Evolutionary conservation across 2,888 invertebrate species (phyloP), one percentile per base, ranked within the genome.

Genomic region (Acronicta leporina): DNA sequence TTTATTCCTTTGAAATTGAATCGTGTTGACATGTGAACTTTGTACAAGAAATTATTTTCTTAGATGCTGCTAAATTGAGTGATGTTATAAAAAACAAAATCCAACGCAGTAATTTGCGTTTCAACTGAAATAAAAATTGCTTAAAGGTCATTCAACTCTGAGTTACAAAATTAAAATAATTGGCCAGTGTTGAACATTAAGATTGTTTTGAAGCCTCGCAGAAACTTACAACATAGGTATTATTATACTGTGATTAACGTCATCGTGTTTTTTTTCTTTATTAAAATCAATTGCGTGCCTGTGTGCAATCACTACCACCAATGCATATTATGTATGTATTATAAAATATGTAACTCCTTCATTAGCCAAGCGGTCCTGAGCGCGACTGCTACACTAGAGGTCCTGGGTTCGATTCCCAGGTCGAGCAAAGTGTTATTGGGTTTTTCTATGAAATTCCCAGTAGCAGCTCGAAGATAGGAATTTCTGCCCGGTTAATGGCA

Each of bases 81-180:
- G 16, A 44, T 47, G 41, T 20, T 44, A 38, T 25, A 9, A 56
- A 63, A 60, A 47, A n/a, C 38, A 51, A 54, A 45, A 56, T 56
- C 53, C 59, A 53, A 63, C 46, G 44, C 0, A 11, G 30, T 54
- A 49, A 63, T 20, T 20, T 61, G 51, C 30, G 42, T 35, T 49
- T 42, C 9, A 47, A 46, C 40, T 56, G 48, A 74, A 61, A 58
- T 61, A 74, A 65, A 60, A 72, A 59, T 56, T 50, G 43, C 44
- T 40, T 13, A 52, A 53, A 69, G 75, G 55, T 72, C 56, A 56
- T 59, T 16, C 33, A 72, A 65, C 72, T 73, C 44, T 15, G 27
- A 10, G 55, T 42, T 48, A 61, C 64, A 42, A 58, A 54, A 73
- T 68, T 48, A 74, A 72, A 64, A 74, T 58, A 33, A 72, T 72